Base-by-base conservation (phyloP, 2,888 invertebrate species). In the Ennomos fuscantarius region DNA sequence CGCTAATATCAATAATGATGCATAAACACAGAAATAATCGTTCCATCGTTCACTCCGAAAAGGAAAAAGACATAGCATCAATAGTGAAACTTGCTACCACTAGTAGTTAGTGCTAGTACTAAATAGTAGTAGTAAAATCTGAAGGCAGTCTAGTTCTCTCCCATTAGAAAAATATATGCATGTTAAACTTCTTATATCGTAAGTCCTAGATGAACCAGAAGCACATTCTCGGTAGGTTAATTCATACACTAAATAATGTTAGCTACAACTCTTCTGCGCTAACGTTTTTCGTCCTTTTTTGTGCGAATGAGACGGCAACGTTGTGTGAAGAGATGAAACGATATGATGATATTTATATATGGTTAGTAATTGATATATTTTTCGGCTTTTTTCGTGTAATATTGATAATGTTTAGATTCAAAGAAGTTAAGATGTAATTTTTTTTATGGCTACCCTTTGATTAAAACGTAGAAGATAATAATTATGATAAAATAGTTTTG, bases 321-420 rank as follows among this genome's bases (percentile, higher is more conserved):
- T n/a, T 40, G 40, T 24, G 10, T 3, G 10, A 8, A 24, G 24
- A 24, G 10, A 9, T 24, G 3, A 40, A 10, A 24, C 3, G 24
- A 13, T 9, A 15, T 8, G 13, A 24, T 33, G 40, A 39, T 13
- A 11, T 49, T 35, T 8, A 31, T 42, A 42, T n/a, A 42, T 49
- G 49, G 15, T 49, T 33, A 32, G 33, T 24, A 24, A 24, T 47
- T 32, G 47, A 12, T 10, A 48, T 48, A 13, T 15, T 49, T 48
- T 40, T 34, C n/a, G 33, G 34, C 8, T 11, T 34, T 32, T 15
- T 34, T 11, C 13, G 11, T 41, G 34, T 49, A 37, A 41, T 33
- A 39, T 13, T 39, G 24, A 12, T 10, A 39, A 8, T 13, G 13
- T 39, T 31, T 24, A 24, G 24, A 24, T 6, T 24, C 24, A 24